These are phyloP conservation scores for Euwallacea similis DNA, from an alignment of 1,140 invertebrate genomes.

Conservation along the genomic window DNA sequence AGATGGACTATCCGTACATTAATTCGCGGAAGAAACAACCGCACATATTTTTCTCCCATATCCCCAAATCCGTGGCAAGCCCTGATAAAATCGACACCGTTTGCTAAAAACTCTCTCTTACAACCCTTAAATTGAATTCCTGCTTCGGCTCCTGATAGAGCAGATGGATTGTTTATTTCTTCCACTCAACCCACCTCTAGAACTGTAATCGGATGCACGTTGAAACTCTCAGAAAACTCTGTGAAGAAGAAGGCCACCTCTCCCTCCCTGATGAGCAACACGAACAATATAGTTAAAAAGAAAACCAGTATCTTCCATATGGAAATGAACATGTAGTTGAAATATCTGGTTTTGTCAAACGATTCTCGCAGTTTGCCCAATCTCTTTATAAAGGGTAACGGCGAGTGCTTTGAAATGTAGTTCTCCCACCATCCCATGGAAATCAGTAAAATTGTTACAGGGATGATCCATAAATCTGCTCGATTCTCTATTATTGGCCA, in stretches of 20 bases:
- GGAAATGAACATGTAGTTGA: conserved; percentile 85
- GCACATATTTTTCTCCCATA: no score
- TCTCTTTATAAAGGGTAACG: conserved; percentile 77
- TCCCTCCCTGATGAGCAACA: conserved; percentile 74
- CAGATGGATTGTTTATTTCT: no score
- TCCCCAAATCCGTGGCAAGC: no score
- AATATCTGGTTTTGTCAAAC: conserved; percentile 79
- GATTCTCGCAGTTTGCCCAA: conserved; percentile 81
- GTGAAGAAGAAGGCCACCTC: conserved; percentile 77
- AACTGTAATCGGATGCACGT: conserved; percentile 76
- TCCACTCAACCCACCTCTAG: conserved; percentile 62
- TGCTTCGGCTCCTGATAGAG: no score
- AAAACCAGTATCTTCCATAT: conserved; percentile 86
- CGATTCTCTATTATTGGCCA: conserved; percentile 79
- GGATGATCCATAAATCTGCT: conserved; percentile 79
- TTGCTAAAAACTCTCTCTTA: no score
- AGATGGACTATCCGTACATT: no score
- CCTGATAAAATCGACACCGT: no score
- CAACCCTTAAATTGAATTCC: no score
- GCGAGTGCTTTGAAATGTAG: conserved; percentile 82
- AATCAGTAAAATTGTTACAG: conserved; percentile 78
- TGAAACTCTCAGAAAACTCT: conserved; percentile 73
- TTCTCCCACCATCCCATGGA: conserved; percentile 98
- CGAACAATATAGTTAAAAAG: conserved; percentile 71
- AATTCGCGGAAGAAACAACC: no score